A percentile compares a stretch with the other conserved stretches of the same genome.
phyloP scores from a whole-genome alignment of 2,888 invertebrate species.

The Tineola bisselliella region DNA sequence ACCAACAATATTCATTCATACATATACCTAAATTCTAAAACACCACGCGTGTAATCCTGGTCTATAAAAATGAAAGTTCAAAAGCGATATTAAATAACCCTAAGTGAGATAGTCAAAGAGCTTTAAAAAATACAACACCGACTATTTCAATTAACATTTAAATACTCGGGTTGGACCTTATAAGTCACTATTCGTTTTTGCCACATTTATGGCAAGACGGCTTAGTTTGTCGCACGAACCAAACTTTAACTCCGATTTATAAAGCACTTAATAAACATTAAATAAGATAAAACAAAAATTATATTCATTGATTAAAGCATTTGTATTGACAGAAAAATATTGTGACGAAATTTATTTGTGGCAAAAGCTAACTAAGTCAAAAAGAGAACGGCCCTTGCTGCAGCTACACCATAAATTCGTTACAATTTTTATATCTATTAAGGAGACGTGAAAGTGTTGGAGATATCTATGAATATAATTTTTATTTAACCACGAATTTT shows the following conservation, averaged over 20 bases:
- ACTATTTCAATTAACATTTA: conserved; percentile 60
- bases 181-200: too few relatives aligned
- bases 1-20: too few relatives aligned
- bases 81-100: conserved; percentile 43
- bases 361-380: too few relatives aligned
- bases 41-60: conserved; percentile 36
- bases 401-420: conserved; percentile 7
- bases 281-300: too few relatives aligned
- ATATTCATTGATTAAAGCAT: too few relatives aligned
- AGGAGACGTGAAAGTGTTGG: conserved; percentile 3
- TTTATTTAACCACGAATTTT: not conserved
- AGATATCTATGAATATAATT: not conserved
- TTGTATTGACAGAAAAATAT: too few relatives aligned
- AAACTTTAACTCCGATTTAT: too few relatives aligned
- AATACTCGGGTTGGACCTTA: not conserved
- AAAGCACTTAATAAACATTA: too few relatives aligned
- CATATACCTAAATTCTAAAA: too few relatives aligned
- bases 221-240: too few relatives aligned
- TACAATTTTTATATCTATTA: not conserved
- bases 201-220: too few relatives aligned
- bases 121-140: conserved; percentile 21
- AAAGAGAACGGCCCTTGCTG: not conserved
- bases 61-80: conserved; percentile 44
- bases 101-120: conserved; percentile 38
- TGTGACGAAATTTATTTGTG: too few relatives aligned